Conservation (phyloP, 1,140 invertebrate genomes). For the Zelostemma sp. region DNA sequence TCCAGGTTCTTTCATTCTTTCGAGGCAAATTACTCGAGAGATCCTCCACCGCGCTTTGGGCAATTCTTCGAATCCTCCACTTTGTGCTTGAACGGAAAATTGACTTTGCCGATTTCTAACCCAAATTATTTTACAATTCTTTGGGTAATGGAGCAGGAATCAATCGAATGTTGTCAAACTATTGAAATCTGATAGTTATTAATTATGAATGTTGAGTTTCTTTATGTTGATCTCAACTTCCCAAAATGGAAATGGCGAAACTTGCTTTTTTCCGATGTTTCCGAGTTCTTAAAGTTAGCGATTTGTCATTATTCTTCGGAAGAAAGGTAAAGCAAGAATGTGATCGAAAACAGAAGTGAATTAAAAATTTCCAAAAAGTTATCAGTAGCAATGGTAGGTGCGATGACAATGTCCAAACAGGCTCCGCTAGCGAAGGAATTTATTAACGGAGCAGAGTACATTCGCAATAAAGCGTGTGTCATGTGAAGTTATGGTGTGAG, state of each 20-base stretch:
- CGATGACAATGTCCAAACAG: slow-evolving; percentile 60
- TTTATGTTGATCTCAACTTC: too few species aligned
- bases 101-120: too few species aligned
- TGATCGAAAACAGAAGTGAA: slow-evolving; percentile 18
- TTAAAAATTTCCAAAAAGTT: slow-evolving; percentile 13
- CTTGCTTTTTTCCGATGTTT: too few species aligned
- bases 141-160: too few species aligned
- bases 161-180: too few species aligned
- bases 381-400: slow-evolving; percentile 40
- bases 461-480: slow-evolving; percentile 67
- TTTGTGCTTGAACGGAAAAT: background rate
- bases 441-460: slow-evolving; percentile 64
- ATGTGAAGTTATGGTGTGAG: slow-evolving; percentile 60
- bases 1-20: slow-evolving; percentile 21
- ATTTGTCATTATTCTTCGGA: too few species aligned
- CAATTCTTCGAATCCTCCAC: background rate
- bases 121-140: too few species aligned
- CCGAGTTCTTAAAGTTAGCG: too few species aligned
- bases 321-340: background rate
- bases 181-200: too few species aligned
- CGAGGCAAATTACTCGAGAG: slow-evolving; percentile 25
- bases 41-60: background rate
- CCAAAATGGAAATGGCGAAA: too few species aligned
- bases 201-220: too few species aligned
- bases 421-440: slow-evolving; percentile 61